Percentiles rank a stretch among this genome's conserved stretches.
Evolutionary conservation across 2,888 invertebrate genomes (phyloP).

Genomic region (Bombylius discolor): DNA sequence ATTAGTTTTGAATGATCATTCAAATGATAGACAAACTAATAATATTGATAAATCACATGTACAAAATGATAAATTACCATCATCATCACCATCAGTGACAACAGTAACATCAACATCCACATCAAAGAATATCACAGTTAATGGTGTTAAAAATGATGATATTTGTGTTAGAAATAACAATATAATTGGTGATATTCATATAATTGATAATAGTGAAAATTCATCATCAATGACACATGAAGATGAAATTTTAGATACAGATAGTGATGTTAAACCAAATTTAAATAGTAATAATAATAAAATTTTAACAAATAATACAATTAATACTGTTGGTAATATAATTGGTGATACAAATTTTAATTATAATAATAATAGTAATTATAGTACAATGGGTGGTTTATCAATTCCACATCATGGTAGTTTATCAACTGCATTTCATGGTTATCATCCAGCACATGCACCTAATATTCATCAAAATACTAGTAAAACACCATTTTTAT

Average conservation of each 20-base stretch:
- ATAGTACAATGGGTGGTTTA: conserved; percentile 12
- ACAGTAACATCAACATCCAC: neutral
- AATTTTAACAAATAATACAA: neutral
- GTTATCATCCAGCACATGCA: conserved; percentile 17
- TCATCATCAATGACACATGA: conserved; percentile 13
- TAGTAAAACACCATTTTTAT: conserved; percentile 39
- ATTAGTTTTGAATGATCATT: too few relatives aligned
- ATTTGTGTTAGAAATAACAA: too few relatives aligned
- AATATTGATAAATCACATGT: too few relatives aligned
- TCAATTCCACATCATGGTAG: conserved; percentile 15
- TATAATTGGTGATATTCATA: too few relatives aligned
- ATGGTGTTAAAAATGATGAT: too few relatives aligned
- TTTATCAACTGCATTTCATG: conserved; percentile 16
- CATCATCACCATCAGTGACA: neutral
- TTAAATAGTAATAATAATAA: neutral
- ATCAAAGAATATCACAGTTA: too few relatives aligned
- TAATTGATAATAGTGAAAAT: conserved; percentile 8
- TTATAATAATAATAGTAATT: neutral
- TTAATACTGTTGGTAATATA: too few relatives aligned
- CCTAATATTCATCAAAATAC: conserved; percentile 13
- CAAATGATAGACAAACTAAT: too few relatives aligned
- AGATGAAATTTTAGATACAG: conserved; percentile 11
- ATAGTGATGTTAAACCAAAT: conserved; percentile 17
- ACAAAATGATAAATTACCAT: neutral
- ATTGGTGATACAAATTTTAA: too few relatives aligned